Base-by-base conservation (phyloP, 2,113 vertebrate genomes). In the Elachura formosa region DNA sequence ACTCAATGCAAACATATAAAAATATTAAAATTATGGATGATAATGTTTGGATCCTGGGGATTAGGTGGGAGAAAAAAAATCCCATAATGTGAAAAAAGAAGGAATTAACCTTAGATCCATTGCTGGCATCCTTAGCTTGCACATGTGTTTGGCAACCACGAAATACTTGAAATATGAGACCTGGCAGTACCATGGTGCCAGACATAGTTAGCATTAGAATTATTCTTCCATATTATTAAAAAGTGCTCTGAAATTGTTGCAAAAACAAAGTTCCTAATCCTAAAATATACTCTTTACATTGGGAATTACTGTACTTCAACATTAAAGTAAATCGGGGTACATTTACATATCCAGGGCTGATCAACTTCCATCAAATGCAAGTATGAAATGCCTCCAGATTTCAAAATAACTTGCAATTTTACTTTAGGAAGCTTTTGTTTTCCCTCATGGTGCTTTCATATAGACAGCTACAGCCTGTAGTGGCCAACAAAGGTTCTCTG, bases 131-230 rank as follows among this genome's bases (percentile, higher is more conserved):
- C 74, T 63, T 77, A 84, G 8, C 18, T 90, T 80, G 71, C 63
- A 86, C 89, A 89, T 36, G 10, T 94, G 82, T 92, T 96, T 91
- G 90, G 89, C 84, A 95, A 82, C 43, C 20, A n/a, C 40, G 14
- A 77, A 73, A 41, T 43, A 67, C 34, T 84, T 89, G 67, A 96
- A 96, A 94, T 75, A 74, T 46, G 75, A 85, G 93, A 90, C 46
- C 55, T 83, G 84, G 92, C n/a, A 83, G 79, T 38, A 59, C 58
- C 73, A 51, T 22, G 64, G 67, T 95, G 81, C 45, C 64, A 94
- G 85, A 89, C 69, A 59, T 34, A 73, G 55, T 84, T 74, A 81
- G 2, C 56, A 81, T 56, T 74, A 81, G 51, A 91, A 93, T 83
- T 89, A 85, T 77, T 94, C 36, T 67, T 74, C 45, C 68, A 91